A percentile compares a stretch with the other conserved stretches of the same genome.
Evolutionary conservation across 2,888 invertebrate species (phyloP).

Genomic region (Danaus chrysippus): DNA sequence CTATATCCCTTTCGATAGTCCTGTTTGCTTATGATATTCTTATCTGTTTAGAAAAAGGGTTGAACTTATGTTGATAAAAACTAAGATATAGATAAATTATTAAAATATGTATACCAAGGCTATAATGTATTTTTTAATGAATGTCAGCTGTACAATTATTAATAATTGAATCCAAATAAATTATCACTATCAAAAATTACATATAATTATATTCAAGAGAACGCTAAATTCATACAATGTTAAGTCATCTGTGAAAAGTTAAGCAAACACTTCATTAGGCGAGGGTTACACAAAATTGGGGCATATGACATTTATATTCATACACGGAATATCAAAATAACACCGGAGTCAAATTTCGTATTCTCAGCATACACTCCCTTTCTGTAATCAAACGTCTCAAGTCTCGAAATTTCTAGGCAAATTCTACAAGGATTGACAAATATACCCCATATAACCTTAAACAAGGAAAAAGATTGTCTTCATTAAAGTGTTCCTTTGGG

Average conservation of each 20-base stretch:
- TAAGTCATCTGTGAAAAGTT: constrained; percentile 14
- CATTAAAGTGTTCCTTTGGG: constrained; percentile 1
- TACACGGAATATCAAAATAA: constrained; percentile 26
- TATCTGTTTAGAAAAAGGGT: neutral
- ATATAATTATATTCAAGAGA: constrained; percentile 8
- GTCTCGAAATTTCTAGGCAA: constrained; percentile 32
- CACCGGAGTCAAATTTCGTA: constrained; percentile 30
- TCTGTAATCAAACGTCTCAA: constrained; percentile 41
- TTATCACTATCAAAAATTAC: neutral
- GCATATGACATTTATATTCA: constrained; percentile 28
- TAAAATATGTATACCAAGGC: neutral
- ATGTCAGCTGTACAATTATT: neutral
- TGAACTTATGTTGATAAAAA: neutral
- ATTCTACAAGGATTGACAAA: constrained; percentile 27
- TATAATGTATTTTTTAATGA: neutral
- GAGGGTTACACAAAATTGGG: constrained; percentile 19
- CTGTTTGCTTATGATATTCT: constrained; percentile 3
- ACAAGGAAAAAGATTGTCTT: neutral
- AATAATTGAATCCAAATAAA: neutral
- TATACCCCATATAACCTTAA: constrained; percentile 3
- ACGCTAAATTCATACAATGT: constrained; percentile 7
- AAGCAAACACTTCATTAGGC: constrained; percentile 23
- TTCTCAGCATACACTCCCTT: constrained; percentile 34
- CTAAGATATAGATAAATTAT: neutral
- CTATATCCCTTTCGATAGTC: constrained; percentile 5